Evolutionary conservation across 2,113 vertebrate genomes (phyloP), one percentile per base, ranked within the genome.

Genomic region (Clupea harengus): DNA sequence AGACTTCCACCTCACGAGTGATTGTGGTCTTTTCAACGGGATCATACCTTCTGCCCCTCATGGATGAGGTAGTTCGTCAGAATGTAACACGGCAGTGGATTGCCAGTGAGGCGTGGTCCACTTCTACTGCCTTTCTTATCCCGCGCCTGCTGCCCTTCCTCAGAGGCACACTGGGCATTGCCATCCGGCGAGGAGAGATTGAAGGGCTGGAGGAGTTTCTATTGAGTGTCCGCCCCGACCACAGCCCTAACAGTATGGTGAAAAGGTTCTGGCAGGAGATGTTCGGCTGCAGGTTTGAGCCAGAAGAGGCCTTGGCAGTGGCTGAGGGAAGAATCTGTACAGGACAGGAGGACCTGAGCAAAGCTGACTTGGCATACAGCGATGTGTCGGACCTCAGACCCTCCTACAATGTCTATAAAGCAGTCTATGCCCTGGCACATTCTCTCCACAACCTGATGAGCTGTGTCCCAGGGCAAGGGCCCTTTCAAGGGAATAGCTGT

Each of bases 1-100:
- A 83, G 84, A 67, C 39, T 85, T 92, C 92, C 2, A 90, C 89
- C 39, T 88, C 92, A 6, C 88, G 82, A 3, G 92, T 92, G 15
- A 83, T 93, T 18, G 88, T 91, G 7, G 89, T 89, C 2, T 89
- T 89, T 45, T 89, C 89, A 25, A 84, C 84, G n/a, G 86, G 88
- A 13, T 86, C 81, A 45, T 90, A 92, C 64, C 83, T 93, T 85
- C 81, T 93, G 86, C 85, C 91, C 0, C 75, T 94, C 2, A 87
- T 92, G 87, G 89, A 94, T 75, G 94, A 95, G 85, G 86, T 94
- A n/a, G 83, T 90, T 0, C 83, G 20, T 17, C 92, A 93, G 64
- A 93, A 94, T 81, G 85, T 95, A 6, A 94, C 90, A 46, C 92
- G 89, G n/a, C 94, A 95, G 87, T 95, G 95, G 95, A 93, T 95